Base-by-base conservation (phyloP, 2,888 invertebrate genomes). In the Gerosis bhagava region DNA sequence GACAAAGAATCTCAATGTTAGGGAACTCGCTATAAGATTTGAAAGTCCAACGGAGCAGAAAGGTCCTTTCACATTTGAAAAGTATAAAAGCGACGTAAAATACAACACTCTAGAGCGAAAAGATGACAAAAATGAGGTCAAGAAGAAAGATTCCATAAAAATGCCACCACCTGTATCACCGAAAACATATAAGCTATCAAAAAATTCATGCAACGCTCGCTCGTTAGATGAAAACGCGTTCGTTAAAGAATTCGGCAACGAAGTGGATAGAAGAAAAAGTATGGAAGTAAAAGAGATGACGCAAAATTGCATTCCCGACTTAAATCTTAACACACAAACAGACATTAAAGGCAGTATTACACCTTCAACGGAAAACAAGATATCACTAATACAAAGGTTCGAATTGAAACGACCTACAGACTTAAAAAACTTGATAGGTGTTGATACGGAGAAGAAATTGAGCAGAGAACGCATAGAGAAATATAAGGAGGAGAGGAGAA, bases 401-500 rank as follows among this genome's bases (percentile, higher is more conserved):
- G 81, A 82, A 31, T 57, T 76, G 0, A 73, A 73, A 47, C 66
- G 70, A 39, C 70, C 75, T 0, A 59, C 71, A 0, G 82, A 86
- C 1, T 55, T 83, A 0, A 84, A 80, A 31, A 76, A 62, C 3
- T 36, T 84, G 0, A 84, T 87, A 44, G 79, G 64, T 0, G 62
- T 82, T 36, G 89, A 89, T 13, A 78, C 90, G 0, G 83, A 91
- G 5, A 91, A 91, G 44, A 92, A 94, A 50, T 69, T 93, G 13
- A 94, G 94, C 62, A 86, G 97, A 34, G 96, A 97, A 67, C 83
- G 97, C 32, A 96, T 97, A 55, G 96, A 97, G 76, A 94, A 95
- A 71, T 97, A 97, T 72, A 97, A 97, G 80, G 96, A 97, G 69
- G 97, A 97, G 68, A 86, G 97, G n/a, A 89, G 97, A 39, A 94